These are phyloP conservation scores for Scaptomyza polygonia DNA, from an alignment of 2,888 invertebrate genomes.

Conservation along the genomic window DNA sequence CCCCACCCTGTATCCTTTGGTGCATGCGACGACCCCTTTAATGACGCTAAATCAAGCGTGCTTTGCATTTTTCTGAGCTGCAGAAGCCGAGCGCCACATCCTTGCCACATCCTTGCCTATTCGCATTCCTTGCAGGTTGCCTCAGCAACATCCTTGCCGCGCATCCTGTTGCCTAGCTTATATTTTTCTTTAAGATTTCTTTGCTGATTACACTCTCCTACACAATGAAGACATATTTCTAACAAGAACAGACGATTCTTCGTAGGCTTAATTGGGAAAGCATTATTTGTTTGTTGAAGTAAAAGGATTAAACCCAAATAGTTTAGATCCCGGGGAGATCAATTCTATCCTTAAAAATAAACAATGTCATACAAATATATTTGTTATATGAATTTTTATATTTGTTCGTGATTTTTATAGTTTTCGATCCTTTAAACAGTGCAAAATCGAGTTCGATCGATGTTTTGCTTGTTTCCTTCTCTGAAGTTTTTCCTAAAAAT, in stretches of 20 bases:
- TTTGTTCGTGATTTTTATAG: no score
- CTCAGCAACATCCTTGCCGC: constrained; percentile 11
- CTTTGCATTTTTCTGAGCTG: constrained; percentile 66
- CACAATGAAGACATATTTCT: neutral
- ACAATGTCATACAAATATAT: no score
- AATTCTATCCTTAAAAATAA: no score
- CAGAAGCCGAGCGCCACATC: constrained; percentile 35
- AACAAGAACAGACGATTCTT: neutral
- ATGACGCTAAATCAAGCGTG: constrained; percentile 79
- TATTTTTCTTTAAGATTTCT: constrained; percentile 27
- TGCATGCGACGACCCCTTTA: constrained; percentile 62
- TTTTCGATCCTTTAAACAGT: no score
- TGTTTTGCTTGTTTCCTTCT: no score
- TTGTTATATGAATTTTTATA: no score
- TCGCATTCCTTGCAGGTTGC: constrained; percentile 19
- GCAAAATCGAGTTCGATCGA: no score
- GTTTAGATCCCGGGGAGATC: neutral
- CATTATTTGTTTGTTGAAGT: neutral
- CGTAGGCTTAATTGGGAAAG: neutral
- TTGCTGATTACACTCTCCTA: constrained; percentile 39
- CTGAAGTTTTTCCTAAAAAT: no score
- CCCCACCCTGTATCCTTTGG: neutral
- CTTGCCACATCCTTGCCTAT: constrained; percentile 25
- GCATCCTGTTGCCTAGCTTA: constrained; percentile 25
- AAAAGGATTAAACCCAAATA: neutral